Base-by-base conservation (phyloP, 2,888 invertebrate genomes). In the Hydrotaea cyrtoneurina region DNA sequence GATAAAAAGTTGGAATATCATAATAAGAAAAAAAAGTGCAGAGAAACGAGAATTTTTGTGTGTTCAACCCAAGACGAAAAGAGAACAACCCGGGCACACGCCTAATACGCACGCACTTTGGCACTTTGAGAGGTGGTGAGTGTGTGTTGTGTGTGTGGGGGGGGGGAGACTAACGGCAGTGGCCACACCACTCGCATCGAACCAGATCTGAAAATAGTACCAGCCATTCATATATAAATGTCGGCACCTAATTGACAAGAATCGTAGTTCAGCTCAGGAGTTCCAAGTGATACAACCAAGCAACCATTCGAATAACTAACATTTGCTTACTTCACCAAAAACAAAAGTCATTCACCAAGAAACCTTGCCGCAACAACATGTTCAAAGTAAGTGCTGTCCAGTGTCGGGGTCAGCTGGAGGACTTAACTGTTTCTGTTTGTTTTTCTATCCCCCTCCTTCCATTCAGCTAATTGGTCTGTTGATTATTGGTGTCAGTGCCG, bases 221-320 rank as follows among this genome's bases (percentile, higher is more conserved):
- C 78, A 80, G 78, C 71, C 78, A 83, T 82, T 83, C 77, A 75
- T 87, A 86, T 91, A 92, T 92, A 92, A 90, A 92, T 91, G 91
- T 88, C 89, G 88, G 87, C 87, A 88, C 85, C 72, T 88, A 87
- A 89, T 87, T 89, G 89, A 87, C 87, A 87, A 89, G 88, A 89
- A 89, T 88, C 90, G 90, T 91, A 92, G 92, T 92, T 90, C 89
- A 91, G 88, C 89, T 88, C 89, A 91, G 90, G 88, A 91, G 90
- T 88, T 87, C 86, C 88, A 89, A 89, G 88, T 87, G 89, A 87
- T 82, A 82, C 76, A 79, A 79, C 73, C 39, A 66, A 72, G 46
- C n/a, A 86, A 59, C 0, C 64, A 59, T 50, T 66, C 77, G 62
- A 46, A 59, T 39, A 26, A 15, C 21, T 57, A 57, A 8, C 19